These are phyloP conservation scores for Drosophila glabriapex DNA, from an alignment of 2,888 invertebrate species.

Conservation along the genomic window DNA sequence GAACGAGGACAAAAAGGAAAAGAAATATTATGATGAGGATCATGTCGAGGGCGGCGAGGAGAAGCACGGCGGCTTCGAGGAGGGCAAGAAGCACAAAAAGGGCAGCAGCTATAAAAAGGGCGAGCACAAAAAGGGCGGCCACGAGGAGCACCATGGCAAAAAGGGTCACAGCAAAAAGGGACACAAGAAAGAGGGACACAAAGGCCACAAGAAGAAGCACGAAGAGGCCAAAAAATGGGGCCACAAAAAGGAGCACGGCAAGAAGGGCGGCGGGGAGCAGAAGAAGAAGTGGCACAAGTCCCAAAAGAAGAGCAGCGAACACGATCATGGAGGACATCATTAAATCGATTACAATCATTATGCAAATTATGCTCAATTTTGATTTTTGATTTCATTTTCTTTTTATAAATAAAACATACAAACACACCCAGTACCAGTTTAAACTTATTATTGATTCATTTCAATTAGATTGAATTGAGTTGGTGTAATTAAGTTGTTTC, in stretches of 20 bases:
- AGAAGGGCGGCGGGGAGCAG: constrained; percentile 92
- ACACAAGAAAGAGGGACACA: constrained; percentile 91
- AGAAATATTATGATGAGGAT: constrained; percentile 94
- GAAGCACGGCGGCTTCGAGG: constrained; percentile 92
- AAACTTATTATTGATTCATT: neutral
- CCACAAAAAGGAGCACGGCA: constrained; percentile 91
- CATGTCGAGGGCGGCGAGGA: constrained; percentile 93
- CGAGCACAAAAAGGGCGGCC: constrained; percentile 91
- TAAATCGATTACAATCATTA: neutral
- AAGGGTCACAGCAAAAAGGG: constrained; percentile 93
- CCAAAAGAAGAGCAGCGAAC: constrained; percentile 86
- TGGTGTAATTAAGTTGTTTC: neutral
- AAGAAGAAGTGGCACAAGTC: constrained; percentile 91
- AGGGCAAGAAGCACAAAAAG: constrained; percentile 92
- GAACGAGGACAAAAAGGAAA: constrained; percentile 94
- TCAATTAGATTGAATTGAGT: neutral
- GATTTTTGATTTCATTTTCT: neutral
- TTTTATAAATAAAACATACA: constrained; percentile 50
- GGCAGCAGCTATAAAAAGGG: constrained; percentile 93
- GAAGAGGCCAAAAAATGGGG: constrained; percentile 92
- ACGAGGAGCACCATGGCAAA: constrained; percentile 92
- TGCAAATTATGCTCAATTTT: neutral
- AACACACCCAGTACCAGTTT: constrained; percentile 47
- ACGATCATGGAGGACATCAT: constrained; percentile 67
- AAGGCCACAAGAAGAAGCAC: constrained; percentile 91